Conservation (phyloP, 2,797 vertebrate species). For the Carcharodon carcharias region DNA sequence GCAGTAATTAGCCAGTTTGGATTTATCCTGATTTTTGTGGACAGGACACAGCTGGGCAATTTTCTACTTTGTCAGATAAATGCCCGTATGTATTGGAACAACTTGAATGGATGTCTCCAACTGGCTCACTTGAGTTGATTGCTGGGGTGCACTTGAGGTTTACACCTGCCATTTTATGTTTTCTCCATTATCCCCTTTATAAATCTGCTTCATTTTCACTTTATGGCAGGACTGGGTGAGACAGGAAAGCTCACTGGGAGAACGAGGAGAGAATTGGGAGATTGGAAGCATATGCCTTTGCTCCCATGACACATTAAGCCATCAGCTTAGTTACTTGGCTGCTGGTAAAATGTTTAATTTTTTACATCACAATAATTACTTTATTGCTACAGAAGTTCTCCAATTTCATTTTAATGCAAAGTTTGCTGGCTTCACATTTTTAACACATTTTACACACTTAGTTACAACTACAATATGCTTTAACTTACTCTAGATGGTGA, state of each 20-base stretch:
- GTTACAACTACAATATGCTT: background rate
- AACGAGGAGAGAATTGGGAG: background rate
- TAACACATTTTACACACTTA: background rate
- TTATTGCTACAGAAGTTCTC: background rate
- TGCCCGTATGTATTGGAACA: background rate
- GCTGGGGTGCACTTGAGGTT: background rate
- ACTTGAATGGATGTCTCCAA: background rate
- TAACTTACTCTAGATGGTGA: background rate
- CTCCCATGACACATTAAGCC: background rate
- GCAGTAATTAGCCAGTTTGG: too few relatives aligned
- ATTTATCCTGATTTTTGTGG: too few relatives aligned
- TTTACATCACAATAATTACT: background rate
- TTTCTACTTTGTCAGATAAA: background rate
- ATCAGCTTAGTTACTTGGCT: background rate
- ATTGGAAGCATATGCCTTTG: background rate
- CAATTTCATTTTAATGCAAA: background rate
- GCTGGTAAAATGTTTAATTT: background rate
- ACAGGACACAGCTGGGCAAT: too few relatives aligned
- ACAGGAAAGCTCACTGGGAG: background rate
- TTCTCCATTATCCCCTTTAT: background rate
- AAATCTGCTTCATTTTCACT: background rate
- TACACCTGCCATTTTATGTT: background rate
- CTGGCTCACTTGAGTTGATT: background rate
- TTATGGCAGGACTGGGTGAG: background rate
- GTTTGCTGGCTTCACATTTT: background rate